Base-by-base conservation (phyloP, 1,140 invertebrate genomes). In the Nasonia vitripennis region DNA sequence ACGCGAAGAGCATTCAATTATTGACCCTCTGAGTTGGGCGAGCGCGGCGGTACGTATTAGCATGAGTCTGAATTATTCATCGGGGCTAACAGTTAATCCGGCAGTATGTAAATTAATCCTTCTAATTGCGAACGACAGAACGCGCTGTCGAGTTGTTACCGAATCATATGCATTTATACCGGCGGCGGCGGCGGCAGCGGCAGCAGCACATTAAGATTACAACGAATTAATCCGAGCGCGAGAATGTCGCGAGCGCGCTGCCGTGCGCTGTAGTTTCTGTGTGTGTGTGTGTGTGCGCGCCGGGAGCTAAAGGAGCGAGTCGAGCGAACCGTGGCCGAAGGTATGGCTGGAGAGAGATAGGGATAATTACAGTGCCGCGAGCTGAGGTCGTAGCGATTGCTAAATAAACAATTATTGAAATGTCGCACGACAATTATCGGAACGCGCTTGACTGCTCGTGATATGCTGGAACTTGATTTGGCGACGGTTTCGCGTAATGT, bases 51-150 rank as follows among this genome's bases (percentile, higher is more conserved):
- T 37, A 37, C 34, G 48, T 81, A 87, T 87, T 87, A 87, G 86
- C 82, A 81, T 87, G 75, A 45, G 55, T 41, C 48, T 84, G 86
- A 87, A 84, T 84, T 67, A 87, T 87, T 84, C 86, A 87, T 84
- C 62, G 85, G 73, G 67, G 37, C 23, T 62, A 87, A 71, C 79
- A 62, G 77, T 87, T 87, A 84, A 87, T 87, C 79, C 83, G 78
- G 83, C 68, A 84, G 86, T 84, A 87, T 87, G 82, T 84, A 87
- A 87, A 86, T 86, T 86, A 86, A 86, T 86, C 80, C 79, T 70
- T 77, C 84, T 86, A 90, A 86, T 87, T 87, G 83, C 79, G 79
- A 89, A 67, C 78, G 27, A 68, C 81, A 75, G 81, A 74, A 85
- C 77, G 79, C 45, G 31, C 48, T 67, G 75, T 84, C 75, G 75